phyloP scores from a whole-genome alignment of 2,113 vertebrate species.

The Siniperca knerii region DNA sequence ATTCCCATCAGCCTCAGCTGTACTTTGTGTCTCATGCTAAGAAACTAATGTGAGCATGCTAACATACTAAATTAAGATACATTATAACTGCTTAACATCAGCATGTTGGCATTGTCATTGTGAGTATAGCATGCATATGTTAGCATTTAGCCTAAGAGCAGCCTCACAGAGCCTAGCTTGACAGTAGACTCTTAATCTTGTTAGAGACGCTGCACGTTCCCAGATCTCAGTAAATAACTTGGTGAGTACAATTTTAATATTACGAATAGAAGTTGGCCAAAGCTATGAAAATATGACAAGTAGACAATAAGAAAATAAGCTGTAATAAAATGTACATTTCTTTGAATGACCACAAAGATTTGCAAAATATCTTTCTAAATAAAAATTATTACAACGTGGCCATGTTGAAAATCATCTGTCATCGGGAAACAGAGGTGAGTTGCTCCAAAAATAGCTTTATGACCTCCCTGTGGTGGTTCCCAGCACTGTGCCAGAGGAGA shows the following conservation, averaged over 20 bases:
- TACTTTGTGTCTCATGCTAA: no score
- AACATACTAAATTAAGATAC: neutral
- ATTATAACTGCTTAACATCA: neutral
- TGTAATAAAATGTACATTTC: neutral
- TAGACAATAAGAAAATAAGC: neutral
- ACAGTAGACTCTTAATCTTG: no score
- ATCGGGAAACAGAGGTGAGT: constrained; percentile 29
- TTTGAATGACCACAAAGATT: neutral
- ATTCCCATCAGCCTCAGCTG: neutral
- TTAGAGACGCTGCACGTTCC: neutral
- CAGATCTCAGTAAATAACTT: neutral
- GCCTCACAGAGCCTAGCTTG: neutral
- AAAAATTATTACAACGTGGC: neutral
- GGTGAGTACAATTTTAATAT: neutral
- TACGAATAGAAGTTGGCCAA: neutral
- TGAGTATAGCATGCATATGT: neutral
- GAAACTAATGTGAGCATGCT: neutral
- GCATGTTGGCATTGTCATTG: neutral
- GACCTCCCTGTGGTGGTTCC: constrained; percentile 41
- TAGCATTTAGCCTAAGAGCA: neutral
- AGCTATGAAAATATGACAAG: neutral
- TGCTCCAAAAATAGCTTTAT: constrained; percentile 49
- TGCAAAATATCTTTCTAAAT: neutral
- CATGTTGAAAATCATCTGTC: constrained; percentile 9
- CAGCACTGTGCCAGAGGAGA: constrained; percentile 38